These are phyloP conservation scores for Cosmia trapezina DNA, from an alignment of 2,888 invertebrate genomes.

Conservation along the genomic window DNA sequence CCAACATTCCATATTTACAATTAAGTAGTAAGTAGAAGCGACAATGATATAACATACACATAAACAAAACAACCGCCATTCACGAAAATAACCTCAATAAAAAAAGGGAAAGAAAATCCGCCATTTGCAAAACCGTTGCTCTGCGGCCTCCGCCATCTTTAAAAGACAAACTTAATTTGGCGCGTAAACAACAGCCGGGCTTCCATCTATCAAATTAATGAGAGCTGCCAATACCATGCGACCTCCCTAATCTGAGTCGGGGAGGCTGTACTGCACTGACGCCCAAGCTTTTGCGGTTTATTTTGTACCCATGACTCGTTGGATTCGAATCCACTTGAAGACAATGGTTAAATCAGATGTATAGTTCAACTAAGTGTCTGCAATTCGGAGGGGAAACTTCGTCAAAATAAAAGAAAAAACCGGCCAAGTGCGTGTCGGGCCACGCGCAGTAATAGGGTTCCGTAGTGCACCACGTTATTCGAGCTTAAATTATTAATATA, in stretches of 20 bases:
- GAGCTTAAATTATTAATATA: no score
- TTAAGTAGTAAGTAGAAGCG: neutral
- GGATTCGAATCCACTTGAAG: neutral
- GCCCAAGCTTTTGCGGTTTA: constrained; percentile 30
- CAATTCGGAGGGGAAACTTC: neutral
- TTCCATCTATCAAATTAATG: constrained; percentile 76
- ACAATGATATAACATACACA: neutral
- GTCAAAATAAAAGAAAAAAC: no score
- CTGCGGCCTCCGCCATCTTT: constrained; percentile 51
- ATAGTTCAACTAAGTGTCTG: neutral
- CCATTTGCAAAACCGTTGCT: constrained; percentile 50
- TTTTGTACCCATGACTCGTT: constrained; percentile 18
- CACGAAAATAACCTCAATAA: neutral
- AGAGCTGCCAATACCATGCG: constrained; percentile 71
- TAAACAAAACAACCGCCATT: neutral
- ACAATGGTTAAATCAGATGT: constrained; percentile 12
- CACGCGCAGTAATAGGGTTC: no score
- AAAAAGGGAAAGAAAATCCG: constrained; percentile 12
- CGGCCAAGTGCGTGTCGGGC: no score
- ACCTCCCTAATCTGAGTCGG: constrained; percentile 55
- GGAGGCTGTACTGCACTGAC: constrained; percentile 28
- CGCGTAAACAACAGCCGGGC: constrained; percentile 59
- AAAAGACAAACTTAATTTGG: constrained; percentile 67
- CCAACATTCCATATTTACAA: neutral
- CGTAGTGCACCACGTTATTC: no score